Conservation (phyloP, 2,797 vertebrate species). For the Sebastes vulpes region DNA sequence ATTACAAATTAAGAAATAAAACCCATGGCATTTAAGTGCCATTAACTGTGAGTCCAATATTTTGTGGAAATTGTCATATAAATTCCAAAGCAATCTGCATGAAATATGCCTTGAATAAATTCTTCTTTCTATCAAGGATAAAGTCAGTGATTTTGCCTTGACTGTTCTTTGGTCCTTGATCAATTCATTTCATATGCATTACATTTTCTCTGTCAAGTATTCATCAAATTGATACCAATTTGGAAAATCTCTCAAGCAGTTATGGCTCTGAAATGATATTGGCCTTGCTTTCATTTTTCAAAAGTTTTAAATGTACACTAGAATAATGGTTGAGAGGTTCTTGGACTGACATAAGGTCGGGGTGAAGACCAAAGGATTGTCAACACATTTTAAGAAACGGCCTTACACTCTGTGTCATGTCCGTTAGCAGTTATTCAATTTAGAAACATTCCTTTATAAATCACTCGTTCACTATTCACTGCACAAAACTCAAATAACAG, state of each 20-base stretch:
- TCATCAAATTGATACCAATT: constrained; percentile 65
- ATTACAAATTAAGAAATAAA: constrained; percentile 30
- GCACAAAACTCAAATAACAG: not conserved
- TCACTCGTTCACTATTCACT: not conserved
- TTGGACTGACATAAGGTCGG: not conserved
- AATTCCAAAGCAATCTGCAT: constrained; percentile 61
- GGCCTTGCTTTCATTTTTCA: constrained; percentile 21
- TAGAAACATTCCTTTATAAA: not conserved
- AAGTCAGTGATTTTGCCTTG: constrained; percentile 52
- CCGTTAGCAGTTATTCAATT: not conserved
- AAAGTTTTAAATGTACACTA: constrained; percentile 16
- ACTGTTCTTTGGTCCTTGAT: constrained; percentile 53
- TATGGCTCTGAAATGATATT: constrained; percentile 32
- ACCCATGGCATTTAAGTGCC: constrained; percentile 20
- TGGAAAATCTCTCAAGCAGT: constrained; percentile 45
- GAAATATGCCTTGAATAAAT: constrained; percentile 63
- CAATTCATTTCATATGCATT: constrained; percentile 77
- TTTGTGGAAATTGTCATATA: constrained; percentile 62
- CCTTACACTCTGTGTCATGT: not conserved
- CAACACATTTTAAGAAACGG: not conserved
- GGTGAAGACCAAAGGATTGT: not conserved
- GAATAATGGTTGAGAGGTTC: constrained; percentile 9
- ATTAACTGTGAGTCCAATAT: constrained; percentile 37
- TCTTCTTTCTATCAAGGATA: constrained; percentile 26
- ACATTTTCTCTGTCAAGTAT: constrained; percentile 73